Conservation (phyloP, 2,888 invertebrate genomes). For the Andrena bucephala region DNA sequence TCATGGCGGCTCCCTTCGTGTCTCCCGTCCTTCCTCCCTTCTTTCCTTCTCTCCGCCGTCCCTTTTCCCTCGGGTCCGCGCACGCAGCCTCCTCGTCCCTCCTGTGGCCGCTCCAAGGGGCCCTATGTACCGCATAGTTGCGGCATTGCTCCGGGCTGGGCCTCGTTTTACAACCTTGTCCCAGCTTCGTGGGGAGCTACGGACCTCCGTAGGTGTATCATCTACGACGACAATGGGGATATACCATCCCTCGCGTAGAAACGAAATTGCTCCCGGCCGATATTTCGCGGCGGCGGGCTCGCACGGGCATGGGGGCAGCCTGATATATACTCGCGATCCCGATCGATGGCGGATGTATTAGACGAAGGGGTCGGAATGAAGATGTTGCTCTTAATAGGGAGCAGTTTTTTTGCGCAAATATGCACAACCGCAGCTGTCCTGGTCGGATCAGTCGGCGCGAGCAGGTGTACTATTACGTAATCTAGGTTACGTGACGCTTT, state of each 20-base stretch:
- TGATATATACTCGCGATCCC: background rate
- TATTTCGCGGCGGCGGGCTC: background rate
- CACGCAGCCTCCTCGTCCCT: constrained; percentile 37
- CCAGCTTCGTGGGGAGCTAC: constrained; percentile 53
- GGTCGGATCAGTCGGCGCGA: constrained; percentile 7
- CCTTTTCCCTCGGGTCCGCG: constrained; percentile 20
- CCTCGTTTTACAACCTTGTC: constrained; percentile 71
- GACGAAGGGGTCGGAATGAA: background rate
- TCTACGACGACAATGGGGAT: constrained; percentile 3
- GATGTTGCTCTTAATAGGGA: background rate
- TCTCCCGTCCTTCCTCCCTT: constrained; percentile 59
- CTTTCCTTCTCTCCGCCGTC: constrained; percentile 16
- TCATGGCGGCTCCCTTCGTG: constrained; percentile 78
- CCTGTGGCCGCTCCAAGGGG: constrained; percentile 58
- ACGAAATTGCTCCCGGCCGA: background rate
- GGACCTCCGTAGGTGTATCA: constrained; percentile 62
- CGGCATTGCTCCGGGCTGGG: constrained; percentile 76
- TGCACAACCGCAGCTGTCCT: constrained; percentile 20
- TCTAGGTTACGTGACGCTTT: constrained; percentile 57
- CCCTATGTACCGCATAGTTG: constrained; percentile 75
- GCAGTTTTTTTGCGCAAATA: constrained; percentile 23
- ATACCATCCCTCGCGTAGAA: background rate
- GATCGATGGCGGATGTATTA: constrained; percentile 3
- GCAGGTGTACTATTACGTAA: constrained; percentile 52
- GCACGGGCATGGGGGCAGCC: background rate